Evolutionary conservation across 2,113 vertebrate species (phyloP).

Genomic region (Martes martes): DNA sequence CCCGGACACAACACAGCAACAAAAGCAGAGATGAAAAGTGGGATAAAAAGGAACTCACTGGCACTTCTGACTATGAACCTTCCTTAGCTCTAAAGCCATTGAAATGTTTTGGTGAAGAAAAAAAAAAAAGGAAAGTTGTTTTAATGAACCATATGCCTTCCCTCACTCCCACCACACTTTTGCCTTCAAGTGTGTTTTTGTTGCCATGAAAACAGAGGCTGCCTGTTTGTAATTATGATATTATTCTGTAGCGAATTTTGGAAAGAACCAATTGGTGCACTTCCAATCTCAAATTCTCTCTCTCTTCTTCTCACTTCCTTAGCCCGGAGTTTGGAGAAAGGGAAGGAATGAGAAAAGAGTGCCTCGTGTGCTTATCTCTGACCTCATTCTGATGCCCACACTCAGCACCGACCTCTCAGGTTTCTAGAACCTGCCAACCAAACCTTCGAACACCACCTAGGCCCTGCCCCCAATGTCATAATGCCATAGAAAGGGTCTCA

Average conservation of each 20-base stretch:
- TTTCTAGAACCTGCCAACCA: not conserved
- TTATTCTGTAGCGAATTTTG: conserved; percentile 46
- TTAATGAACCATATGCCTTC: conserved; percentile 34
- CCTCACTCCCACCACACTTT: conserved; percentile 15
- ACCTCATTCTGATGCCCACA: not conserved
- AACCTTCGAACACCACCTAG: not conserved
- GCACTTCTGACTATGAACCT: not conserved
- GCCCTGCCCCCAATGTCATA: not conserved
- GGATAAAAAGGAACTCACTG: not conserved
- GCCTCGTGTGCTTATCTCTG: not conserved
- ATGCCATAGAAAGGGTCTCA: not conserved
- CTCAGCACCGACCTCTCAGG: not conserved
- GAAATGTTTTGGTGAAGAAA: conserved; percentile 21
- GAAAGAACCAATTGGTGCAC: conserved; percentile 22
- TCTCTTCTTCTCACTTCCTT: not conserved
- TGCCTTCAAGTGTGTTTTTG: conserved; percentile 35
- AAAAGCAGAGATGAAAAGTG: conserved; percentile 1
- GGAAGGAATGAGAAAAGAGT: not conserved
- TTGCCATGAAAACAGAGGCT: conserved; percentile 29
- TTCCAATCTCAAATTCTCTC: conserved; percentile 9
- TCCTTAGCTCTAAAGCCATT: conserved; percentile 31
- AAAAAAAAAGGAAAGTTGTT: not conserved
- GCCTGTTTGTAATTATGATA: conserved; percentile 53
- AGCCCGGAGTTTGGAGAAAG: not conserved
- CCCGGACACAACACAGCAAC: conserved; percentile 4